phyloP scores from a whole-genome alignment of 2,888 invertebrate genomes.

The Monopis laevigella region DNA sequence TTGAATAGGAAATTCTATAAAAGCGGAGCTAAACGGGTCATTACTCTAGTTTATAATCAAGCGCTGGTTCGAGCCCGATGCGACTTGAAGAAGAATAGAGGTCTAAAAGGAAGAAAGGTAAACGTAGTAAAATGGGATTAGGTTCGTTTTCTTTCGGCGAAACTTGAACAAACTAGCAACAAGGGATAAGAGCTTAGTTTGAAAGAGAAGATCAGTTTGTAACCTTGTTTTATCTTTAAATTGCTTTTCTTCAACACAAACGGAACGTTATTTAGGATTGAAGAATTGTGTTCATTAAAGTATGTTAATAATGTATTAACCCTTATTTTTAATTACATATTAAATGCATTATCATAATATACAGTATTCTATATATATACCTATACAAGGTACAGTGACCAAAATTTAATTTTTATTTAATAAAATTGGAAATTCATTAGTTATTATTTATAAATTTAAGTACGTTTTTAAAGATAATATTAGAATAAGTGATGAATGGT shows the following conservation, averaged over 20 bases:
- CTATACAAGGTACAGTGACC: too few species aligned
- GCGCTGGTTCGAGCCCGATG: background rate
- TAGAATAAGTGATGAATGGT: too few species aligned
- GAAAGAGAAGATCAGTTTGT: constrained; percentile 9
- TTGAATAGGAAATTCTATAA: constrained; percentile 14
- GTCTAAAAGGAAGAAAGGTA: background rate
- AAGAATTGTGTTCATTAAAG: too few species aligned
- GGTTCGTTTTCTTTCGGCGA: constrained; percentile 8
- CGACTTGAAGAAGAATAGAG: background rate
- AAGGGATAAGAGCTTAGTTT: constrained; percentile 10
- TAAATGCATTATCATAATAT: too few species aligned
- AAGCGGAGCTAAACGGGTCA: background rate
- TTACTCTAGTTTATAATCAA: constrained; percentile 7
- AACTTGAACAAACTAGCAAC: constrained; percentile 11
- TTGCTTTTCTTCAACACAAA: constrained; percentile 1
- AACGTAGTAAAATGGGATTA: constrained; percentile 8
- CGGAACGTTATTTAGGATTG: background rate
- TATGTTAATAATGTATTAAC: too few species aligned
- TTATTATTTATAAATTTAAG: too few species aligned
- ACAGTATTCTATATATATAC: too few species aligned
- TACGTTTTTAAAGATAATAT: too few species aligned
- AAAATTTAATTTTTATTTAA: too few species aligned
- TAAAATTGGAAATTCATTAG: too few species aligned
- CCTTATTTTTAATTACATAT: too few species aligned
- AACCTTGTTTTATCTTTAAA: constrained; percentile 10